phyloP scores from a whole-genome alignment of 2,797 vertebrate species.

The Tapera naevia region DNA sequence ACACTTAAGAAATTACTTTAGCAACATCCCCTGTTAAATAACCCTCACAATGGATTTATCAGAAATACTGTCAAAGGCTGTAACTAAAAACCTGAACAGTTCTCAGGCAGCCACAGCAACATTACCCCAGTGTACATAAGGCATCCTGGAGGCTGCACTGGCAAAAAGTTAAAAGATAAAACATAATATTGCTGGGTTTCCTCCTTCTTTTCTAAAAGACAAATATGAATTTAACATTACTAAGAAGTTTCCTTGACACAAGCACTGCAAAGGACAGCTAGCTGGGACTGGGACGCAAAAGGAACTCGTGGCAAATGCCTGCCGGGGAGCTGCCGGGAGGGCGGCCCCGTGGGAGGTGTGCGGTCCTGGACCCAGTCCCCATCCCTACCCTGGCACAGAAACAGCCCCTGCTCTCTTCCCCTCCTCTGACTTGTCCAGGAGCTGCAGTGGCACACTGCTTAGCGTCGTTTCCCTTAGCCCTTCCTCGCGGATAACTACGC shows the following conservation, averaged over 20 bases:
- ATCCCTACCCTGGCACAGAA: neutral
- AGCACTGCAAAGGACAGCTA: neutral
- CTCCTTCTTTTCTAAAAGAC: neutral
- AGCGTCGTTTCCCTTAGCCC: neutral
- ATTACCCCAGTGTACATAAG: neutral
- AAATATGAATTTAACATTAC: neutral
- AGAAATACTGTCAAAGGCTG: no score
- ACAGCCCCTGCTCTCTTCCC: accelerated
- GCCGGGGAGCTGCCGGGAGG: neutral
- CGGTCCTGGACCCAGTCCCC: neutral
- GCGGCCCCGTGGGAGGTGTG: accelerated
- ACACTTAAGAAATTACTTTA: neutral
- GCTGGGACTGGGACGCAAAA: neutral
- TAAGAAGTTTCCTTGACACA: neutral
- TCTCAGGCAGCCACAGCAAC: neutral
- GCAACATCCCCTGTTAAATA: neutral
- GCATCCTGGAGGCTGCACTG: neutral
- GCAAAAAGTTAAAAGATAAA: neutral
- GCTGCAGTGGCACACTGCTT: neutral
- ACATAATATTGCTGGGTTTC: neutral
- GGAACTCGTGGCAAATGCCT: accelerated
- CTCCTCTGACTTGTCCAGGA: neutral
- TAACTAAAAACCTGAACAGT: neutral
- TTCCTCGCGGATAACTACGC: neutral
- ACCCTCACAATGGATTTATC: neutral